phyloP scores from a whole-genome alignment of 2,113 vertebrate genomes.

The Malaclemys terrapin region DNA sequence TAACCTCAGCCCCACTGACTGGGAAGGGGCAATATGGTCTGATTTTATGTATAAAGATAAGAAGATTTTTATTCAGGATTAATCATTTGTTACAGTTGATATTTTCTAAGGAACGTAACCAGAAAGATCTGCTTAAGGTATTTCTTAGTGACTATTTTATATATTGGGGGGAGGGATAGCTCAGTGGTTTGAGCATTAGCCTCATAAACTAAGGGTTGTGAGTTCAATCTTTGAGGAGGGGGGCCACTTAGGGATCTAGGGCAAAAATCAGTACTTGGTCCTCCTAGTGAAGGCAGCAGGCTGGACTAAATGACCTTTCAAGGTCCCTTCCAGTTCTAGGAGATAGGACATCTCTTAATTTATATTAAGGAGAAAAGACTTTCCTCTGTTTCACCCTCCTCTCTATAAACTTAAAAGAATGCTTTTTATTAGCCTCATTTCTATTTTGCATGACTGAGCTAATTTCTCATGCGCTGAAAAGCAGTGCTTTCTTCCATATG shows the following conservation, averaged over 20 bases:
- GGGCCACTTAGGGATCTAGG: no score
- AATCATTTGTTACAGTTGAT: not conserved
- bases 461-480: slow-evolving; percentile 47
- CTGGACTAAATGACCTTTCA: no score
- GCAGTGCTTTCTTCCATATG: slow-evolving; percentile 46
- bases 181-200: no score
- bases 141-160: slow-evolving; percentile 18
- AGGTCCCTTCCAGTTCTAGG: no score
- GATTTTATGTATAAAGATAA: not conserved
- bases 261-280: no score
- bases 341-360: no score
- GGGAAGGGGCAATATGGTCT: not conserved
- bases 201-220: no score
- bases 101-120: slow-evolving; percentile 29
- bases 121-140: not conserved
- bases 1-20: not conserved
- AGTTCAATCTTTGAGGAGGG: no score
- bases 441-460: slow-evolving; percentile 57
- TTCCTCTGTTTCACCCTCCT: not conserved
- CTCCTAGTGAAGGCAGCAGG: no score
- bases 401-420: slow-evolving; percentile 17
- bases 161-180: no score
- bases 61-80: slow-evolving; percentile 10
- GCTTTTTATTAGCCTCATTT: slow-evolving; percentile 58
- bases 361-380: slow-evolving; percentile 8